Conservation (phyloP, 2,888 invertebrate species). For the Conus canariensis region DNA sequence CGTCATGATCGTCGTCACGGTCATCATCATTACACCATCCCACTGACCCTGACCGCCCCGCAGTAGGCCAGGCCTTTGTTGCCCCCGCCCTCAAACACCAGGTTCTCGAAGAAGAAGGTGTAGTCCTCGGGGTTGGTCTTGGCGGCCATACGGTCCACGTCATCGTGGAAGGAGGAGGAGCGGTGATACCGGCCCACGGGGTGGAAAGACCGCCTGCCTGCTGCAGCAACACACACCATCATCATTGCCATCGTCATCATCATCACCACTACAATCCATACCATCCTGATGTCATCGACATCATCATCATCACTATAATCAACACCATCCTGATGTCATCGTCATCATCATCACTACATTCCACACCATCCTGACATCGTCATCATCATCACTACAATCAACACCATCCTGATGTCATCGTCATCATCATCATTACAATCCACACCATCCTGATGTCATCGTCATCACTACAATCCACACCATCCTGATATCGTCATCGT, state of each 20-base stretch:
- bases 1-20: no score
- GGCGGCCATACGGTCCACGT: constrained; percentile 40
- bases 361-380: no score
- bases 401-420: neutral
- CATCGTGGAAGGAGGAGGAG: constrained; percentile 32
- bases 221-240: neutral
- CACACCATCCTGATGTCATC: no score
- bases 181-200: constrained; percentile 24
- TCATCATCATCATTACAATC: no score
- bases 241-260: no score
- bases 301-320: neutral
- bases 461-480: no score
- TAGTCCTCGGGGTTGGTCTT: constrained; percentile 32
- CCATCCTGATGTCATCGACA: no score
- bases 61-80: constrained; percentile 48
- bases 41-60: constrained; percentile 44
- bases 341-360: no score
- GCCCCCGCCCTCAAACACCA: constrained; percentile 50
- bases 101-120: constrained; percentile 43
- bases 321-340: neutral
- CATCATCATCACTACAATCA: no score
- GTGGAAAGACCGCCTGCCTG: neutral
- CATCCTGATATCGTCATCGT: no score
- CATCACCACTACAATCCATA: no score
- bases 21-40: neutral